Conservation (phyloP, 37 sponge, comb jelly and placozoan species). For the Corticium candelabrum region DNA sequence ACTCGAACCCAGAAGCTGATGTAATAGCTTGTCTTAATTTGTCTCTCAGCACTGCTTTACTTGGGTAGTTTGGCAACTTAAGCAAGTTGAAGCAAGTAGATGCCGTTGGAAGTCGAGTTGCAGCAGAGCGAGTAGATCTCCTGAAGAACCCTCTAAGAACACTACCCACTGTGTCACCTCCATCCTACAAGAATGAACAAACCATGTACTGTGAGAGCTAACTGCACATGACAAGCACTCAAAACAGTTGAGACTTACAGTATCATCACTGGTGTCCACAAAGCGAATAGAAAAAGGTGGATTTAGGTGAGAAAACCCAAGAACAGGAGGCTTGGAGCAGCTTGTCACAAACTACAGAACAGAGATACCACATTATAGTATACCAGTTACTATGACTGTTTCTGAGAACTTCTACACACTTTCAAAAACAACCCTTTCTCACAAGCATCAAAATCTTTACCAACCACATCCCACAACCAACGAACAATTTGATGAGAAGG, state of each 20-base stretch:
- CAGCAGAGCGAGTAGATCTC: background rate
- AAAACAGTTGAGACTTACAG: slow-evolving; percentile 17
- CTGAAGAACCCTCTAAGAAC: slow-evolving; percentile 65
- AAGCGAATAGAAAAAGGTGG: slow-evolving; percentile 86
- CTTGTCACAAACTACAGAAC: slow-evolving; percentile 91
- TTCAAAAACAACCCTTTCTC: slow-evolving; percentile 78
- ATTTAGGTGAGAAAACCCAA: slow-evolving; percentile 77
- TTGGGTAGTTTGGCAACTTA: slow-evolving; percentile 85
- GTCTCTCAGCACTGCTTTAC: slow-evolving; percentile 67
- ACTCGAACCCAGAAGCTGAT: slow-evolving; percentile 91
- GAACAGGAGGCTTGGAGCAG: slow-evolving; percentile 87
- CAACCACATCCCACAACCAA: slow-evolving; percentile 97
- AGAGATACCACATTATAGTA: background rate
- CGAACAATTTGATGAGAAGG: slow-evolving; percentile 66
- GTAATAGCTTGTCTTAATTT: slow-evolving; percentile 85
- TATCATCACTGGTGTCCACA: slow-evolving; percentile 64
- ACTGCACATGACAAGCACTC: background rate
- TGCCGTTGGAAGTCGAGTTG: slow-evolving; percentile 79
- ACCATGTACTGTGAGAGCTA: background rate
- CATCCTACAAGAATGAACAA: slow-evolving; percentile 25
- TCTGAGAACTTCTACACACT: slow-evolving; percentile 15
- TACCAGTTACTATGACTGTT: background rate
- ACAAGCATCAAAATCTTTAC: slow-evolving; percentile 65
- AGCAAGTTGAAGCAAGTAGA: slow-evolving; percentile 98
- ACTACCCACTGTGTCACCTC: slow-evolving; percentile 50